Base-by-base conservation (phyloP, 2,888 invertebrate species). In the Amorpha juglandis region DNA sequence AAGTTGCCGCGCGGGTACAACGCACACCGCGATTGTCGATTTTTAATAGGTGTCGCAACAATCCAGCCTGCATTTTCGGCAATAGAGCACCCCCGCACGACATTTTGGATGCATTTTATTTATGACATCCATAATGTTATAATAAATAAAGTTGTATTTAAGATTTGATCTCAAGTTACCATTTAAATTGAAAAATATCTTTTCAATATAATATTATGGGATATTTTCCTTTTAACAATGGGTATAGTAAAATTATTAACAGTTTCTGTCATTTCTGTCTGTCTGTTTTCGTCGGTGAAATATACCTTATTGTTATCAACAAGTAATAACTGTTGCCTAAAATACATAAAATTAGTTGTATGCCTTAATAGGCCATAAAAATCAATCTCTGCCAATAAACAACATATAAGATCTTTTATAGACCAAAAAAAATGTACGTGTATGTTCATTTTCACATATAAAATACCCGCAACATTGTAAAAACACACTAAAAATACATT, bases 11-110 rank as follows among this genome's bases (percentile, higher is more conserved):
- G 78, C 86, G 68, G 72, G 64, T 14, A 6, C 69, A 70, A 78
- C 75, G 84, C 66, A 78, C 82, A 80, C 68, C 64, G 12, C 73
- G 74, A 78, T 79, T 78, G 82, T 80, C 81, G 82, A 83, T 87
- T 88, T 87, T 87, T 85, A 87, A 88, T 84, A 84, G 81, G 82
- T 83, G 77, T 80, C 71, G 76, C 81, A 80, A 82, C 81, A 80
- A 78, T 1, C 4, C 8, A 75, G 72, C 75, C 78, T 84, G 86
- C 83, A 88, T 86, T 88, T 90, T 89, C 82, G 88, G 86, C 84
- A 87, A 90, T 87, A 85, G 84, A 80, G 87, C 79, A 84, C 82
- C 80, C 72, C 71, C 73, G 69, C 73, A 74, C 58, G 74, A 63
- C 62, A 67, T 50, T 58, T 65, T 38, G 64, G 64, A 58, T 42